Percentiles rank a stretch among this genome's conserved stretches.
phyloP scores from a whole-genome alignment of 2,797 vertebrate genomes.

The Coranthus polyacanthus region DNA sequence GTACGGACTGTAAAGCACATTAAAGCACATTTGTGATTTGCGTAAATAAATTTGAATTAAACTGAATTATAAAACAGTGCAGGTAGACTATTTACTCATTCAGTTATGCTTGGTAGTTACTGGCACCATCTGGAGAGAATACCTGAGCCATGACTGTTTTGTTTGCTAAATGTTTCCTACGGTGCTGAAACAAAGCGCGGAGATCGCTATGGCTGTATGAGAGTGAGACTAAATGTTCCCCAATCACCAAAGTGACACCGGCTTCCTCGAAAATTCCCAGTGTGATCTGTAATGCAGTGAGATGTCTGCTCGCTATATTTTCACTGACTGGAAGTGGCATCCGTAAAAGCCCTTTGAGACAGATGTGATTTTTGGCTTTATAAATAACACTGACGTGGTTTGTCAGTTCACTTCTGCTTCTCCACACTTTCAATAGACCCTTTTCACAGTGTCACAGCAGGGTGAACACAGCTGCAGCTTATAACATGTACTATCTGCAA shows the following conservation, averaged over 20 bases:
- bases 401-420: slow-evolving; percentile 30
- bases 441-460: slow-evolving; percentile 38
- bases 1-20: no score
- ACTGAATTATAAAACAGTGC: no score
- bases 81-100: slow-evolving; percentile 1
- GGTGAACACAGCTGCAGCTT: slow-evolving; percentile 43
- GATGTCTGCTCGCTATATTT: slow-evolving; percentile 6
- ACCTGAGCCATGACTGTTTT: background rate
- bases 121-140: slow-evolving; percentile 19
- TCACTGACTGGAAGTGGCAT: slow-evolving; percentile 55
- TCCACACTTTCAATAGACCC: slow-evolving; percentile 5
- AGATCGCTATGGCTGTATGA: no score
- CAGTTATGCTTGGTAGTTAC: background rate
- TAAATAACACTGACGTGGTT: slow-evolving; percentile 52
- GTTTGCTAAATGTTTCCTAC: no score
- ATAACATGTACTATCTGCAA: background rate
- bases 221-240: slow-evolving; percentile 5
- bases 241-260: slow-evolving; percentile 21
- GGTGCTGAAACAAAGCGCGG: no score
- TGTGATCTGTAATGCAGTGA: slow-evolving; percentile 36
- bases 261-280: slow-evolving; percentile 35
- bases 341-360: slow-evolving; percentile 55
- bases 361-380: slow-evolving; percentile 54
- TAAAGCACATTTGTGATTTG: no score
- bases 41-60: no score